Conservation (phyloP, 2,797 vertebrate genomes). For the Phoxinus dragarum region DNA sequence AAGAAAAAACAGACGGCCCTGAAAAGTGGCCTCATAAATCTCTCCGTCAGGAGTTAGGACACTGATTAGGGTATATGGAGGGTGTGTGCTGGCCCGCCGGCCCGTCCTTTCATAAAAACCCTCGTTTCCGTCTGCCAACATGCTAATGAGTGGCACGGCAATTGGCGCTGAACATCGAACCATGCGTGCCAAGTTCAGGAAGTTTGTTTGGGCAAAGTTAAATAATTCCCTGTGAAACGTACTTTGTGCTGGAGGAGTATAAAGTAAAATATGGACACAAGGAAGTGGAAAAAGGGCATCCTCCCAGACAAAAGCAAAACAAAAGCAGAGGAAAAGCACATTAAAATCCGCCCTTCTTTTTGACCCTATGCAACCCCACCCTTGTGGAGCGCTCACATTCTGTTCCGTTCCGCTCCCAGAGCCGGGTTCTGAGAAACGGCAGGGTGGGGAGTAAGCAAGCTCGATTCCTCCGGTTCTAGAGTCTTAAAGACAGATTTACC, state of each 20-base stretch:
- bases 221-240: constrained; percentile 51
- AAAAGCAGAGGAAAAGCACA: constrained; percentile 60
- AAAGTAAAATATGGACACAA: constrained; percentile 30
- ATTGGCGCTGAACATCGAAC: constrained; percentile 62
- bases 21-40: constrained; percentile 68
- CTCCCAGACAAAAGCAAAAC: constrained; percentile 44
- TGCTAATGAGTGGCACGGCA: constrained; percentile 57
- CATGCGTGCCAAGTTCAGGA: constrained; percentile 60
- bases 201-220: constrained; percentile 61
- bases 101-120: constrained; percentile 24
- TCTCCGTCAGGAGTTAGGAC: constrained; percentile 57
- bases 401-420: constrained; percentile 43
- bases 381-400: constrained; percentile 56
- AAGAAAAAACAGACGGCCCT: constrained; percentile 67
- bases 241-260: constrained; percentile 4
- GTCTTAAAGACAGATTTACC: constrained; percentile 25
- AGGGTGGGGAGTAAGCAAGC: constrained; percentile 45
- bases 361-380: constrained; percentile 58
- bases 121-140: constrained; percentile 65
- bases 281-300: constrained; percentile 39
- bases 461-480: constrained; percentile 31
- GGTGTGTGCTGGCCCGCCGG: not conserved
- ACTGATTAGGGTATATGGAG: constrained; percentile 43
- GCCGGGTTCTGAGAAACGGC: constrained; percentile 46
- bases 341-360: constrained; percentile 40